Evolutionary conservation across 2,113 vertebrate species (phyloP), one percentile per base, ranked within the genome.

Genomic region (Catharus minimus): DNA sequence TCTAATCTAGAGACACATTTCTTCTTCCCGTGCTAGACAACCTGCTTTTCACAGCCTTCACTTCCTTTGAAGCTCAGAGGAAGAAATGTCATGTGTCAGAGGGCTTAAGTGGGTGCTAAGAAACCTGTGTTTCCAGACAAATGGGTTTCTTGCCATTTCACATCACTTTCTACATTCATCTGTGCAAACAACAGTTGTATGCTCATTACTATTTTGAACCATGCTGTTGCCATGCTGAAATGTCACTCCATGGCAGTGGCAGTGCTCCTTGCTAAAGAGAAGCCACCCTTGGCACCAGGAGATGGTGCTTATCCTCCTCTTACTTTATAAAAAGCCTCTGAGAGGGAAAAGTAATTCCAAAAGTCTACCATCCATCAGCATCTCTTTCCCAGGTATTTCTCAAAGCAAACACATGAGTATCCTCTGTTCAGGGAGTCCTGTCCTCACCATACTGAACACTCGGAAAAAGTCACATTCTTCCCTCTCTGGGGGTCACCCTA

Each of bases 401-500:
- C 44, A 33, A 72, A 67, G 74, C 30, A 60, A 79, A 65, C 17
- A 11, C 3, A 12, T 0, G 3, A 27, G n/a, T 17, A 39, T 24
- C 50, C 46, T 44, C 26, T 50, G 69, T 58, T 28, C 11, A 30
- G 9, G 44, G 18, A 5, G 3, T 47, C 16, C 19, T 47, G 41
- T 38, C 41, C 78, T 86, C 74, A 43, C 7, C 11, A 1, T 0
- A 5, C 6, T 2, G 1, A 30, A 2, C 67, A 4, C 28, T 11
- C 14, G n/a, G 38, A 41, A 18, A 28, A 16, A 2, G 7, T 50
- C 5, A 0, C 30, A 57, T 41, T 73, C 67, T 43, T 64, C 23
- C 47, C 23, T 44, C n/a, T 3, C 8, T 0, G 0, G 5, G 60
- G 71, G 56, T 47, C 4, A 1, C 20, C 6, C 13, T 4, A 3